These are phyloP conservation scores for Lasioglossum oenotherae DNA, from an alignment of 2,888 invertebrate species.

Conservation along the genomic window DNA sequence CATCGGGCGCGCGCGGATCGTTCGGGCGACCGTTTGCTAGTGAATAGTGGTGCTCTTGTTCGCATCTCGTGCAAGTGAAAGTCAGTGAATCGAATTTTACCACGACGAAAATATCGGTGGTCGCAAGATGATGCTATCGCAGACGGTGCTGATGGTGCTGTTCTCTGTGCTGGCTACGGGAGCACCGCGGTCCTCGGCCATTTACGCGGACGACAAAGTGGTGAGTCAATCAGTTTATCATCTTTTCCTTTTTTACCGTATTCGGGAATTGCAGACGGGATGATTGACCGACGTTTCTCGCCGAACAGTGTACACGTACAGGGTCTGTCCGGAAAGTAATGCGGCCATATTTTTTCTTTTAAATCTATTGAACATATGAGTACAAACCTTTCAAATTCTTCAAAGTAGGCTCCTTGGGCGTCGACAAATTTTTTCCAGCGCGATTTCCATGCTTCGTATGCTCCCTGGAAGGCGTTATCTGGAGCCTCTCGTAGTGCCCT, in stretches of 20 bases:
- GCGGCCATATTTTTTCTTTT: no score
- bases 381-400: no score
- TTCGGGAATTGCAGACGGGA: not conserved
- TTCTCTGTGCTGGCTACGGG: constrained; percentile 59
- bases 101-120: not conserved
- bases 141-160: constrained; percentile 62
- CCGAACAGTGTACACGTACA: not conserved
- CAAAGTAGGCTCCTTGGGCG: no score
- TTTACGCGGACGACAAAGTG: constrained; percentile 80
- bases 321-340: no score
- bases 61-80: constrained; percentile 35
- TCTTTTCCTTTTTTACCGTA: not conserved
- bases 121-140: constrained; percentile 67
- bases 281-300: not conserved
- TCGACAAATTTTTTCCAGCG: no score
- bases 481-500: no score
- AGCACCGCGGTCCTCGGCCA: constrained; percentile 66
- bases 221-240: constrained; percentile 71
- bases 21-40: not conserved
- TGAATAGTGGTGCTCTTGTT: constrained; percentile 13
- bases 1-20: not conserved
- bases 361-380: no score
- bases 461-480: no score
- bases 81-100: constrained; percentile 24
- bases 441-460: no score